These are phyloP conservation scores for Drosophila meridionalis DNA, from an alignment of 2,888 invertebrate genomes.

Conservation along the genomic window DNA sequence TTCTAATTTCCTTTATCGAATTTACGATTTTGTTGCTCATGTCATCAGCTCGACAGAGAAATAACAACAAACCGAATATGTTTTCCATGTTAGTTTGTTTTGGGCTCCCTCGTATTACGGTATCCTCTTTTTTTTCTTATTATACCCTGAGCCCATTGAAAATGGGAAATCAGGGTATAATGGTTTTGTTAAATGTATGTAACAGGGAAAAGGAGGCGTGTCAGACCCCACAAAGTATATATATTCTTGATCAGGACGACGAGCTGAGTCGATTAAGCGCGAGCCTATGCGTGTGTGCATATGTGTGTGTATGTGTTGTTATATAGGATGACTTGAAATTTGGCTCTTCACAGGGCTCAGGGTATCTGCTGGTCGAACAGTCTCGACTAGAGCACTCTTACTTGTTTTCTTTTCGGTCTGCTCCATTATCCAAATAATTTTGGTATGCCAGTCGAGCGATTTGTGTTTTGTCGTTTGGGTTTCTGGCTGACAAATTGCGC, in stretches of 20 bases:
- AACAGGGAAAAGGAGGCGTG: too few species aligned
- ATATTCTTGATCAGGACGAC: too few species aligned
- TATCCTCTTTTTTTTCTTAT: constrained; percentile 13
- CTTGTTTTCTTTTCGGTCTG: constrained; percentile 2
- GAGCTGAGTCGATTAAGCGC: too few species aligned
- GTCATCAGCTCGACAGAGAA: constrained; percentile 61
- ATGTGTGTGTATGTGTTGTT: too few species aligned
- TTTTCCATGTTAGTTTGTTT: constrained; percentile 30
- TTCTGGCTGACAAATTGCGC: constrained; percentile 39
- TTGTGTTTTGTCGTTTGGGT: constrained; percentile 54
- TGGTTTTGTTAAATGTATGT: too few species aligned
- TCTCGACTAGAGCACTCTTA: not conserved
- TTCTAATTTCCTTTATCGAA: constrained; percentile 81
- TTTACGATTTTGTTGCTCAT: constrained; percentile 79
- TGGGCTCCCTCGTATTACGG: constrained; percentile 12
- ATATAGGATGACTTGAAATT: too few species aligned
- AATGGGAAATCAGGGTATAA: too few species aligned
- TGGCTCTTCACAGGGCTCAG: too few species aligned
- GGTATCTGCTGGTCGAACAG: too few species aligned
- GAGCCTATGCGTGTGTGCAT: too few species aligned
- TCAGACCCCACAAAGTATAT: too few species aligned
- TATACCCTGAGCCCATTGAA: too few species aligned
- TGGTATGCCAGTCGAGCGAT: constrained; percentile 54
- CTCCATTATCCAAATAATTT: constrained; percentile 58
- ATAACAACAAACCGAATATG: constrained; percentile 45